phyloP scores from a whole-genome alignment of 2,888 invertebrate species.

The Brenthis daphne region DNA sequence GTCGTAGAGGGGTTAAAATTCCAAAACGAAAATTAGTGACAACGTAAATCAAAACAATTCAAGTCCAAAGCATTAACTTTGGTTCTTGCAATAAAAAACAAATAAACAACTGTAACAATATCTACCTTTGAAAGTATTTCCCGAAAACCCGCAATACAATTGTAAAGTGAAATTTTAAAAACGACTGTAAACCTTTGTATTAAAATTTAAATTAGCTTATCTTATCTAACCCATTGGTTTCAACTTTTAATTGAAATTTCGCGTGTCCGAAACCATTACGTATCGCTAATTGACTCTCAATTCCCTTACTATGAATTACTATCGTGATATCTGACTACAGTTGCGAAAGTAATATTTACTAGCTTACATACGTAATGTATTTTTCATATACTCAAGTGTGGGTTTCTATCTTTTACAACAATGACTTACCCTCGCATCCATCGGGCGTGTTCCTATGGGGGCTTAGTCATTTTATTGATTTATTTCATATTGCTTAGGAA shows the following conservation, averaged over 20 bases:
- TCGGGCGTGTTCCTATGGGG: too few relatives aligned
- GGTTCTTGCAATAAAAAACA: conserved; percentile 12
- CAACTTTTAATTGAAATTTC: conserved; percentile 46
- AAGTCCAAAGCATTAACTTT: background rate
- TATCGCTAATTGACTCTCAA: conserved; percentile 43
- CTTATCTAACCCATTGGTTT: conserved; percentile 27
- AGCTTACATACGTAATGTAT: background rate
- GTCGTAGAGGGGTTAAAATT: background rate
- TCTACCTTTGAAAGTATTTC: conserved; percentile 32
- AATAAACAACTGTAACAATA: conserved; percentile 31
- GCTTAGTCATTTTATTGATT: too few relatives aligned
- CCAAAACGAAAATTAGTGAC: background rate
- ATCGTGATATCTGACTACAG: background rate
- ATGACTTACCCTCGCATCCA: too few relatives aligned
- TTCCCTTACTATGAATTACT: conserved; percentile 5
- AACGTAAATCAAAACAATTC: background rate
- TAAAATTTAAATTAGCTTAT: conserved; percentile 22
- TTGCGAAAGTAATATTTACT: background rate
- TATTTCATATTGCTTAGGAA: too few relatives aligned
- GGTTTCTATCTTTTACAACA: too few relatives aligned
- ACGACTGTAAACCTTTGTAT: background rate
- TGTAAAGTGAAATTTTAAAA: background rate
- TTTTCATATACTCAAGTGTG: too few relatives aligned
- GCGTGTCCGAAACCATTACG: conserved; percentile 45
- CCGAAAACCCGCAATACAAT: conserved; percentile 16